phyloP scores from a whole-genome alignment of 30 jellyfish, hydroid and myxozoan species.

The Turritopsis dohrnii region DNA sequence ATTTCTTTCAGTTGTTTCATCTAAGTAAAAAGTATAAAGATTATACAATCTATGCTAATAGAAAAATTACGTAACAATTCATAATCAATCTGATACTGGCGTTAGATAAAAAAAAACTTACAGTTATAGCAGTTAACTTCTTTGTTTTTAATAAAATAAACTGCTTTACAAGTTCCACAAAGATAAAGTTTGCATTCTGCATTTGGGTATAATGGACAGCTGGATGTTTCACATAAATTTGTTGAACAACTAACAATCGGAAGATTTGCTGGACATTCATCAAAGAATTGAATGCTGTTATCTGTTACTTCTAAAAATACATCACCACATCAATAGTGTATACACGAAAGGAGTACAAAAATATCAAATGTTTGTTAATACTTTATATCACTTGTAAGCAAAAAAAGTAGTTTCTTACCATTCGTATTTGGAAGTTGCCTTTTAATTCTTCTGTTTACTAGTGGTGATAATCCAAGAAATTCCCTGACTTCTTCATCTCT shows the following conservation, averaged over 20 bases:
- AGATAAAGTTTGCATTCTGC: constrained; percentile 52
- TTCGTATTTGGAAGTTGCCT: background rate
- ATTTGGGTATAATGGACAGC: constrained; percentile 51
- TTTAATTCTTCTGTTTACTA: background rate
- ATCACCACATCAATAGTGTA: background rate
- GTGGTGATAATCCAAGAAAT: constrained; percentile 10
- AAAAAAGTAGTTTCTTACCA: background rate
- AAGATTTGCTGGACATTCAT: constrained; percentile 22
- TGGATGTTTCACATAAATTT: constrained; percentile 45
- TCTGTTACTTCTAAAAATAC: background rate
- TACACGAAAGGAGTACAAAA: background rate
- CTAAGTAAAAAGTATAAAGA: background rate
- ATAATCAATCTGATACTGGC: background rate
- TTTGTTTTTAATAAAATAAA: constrained; percentile 28
- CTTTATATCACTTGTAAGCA: background rate
- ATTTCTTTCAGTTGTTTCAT: background rate
- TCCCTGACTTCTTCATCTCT: constrained; percentile 15
- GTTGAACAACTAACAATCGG: constrained; percentile 38
- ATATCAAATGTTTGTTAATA: background rate
- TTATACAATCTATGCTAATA: background rate
- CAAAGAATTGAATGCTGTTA: background rate
- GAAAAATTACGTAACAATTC: too few species aligned
- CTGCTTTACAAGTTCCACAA: constrained; percentile 76
- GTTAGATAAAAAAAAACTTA: background rate
- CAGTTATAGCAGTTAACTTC: constrained; percentile 44